Evolutionary conservation across 2,888 invertebrate species (phyloP).

Genomic region (Hoplodrina blanda): DNA sequence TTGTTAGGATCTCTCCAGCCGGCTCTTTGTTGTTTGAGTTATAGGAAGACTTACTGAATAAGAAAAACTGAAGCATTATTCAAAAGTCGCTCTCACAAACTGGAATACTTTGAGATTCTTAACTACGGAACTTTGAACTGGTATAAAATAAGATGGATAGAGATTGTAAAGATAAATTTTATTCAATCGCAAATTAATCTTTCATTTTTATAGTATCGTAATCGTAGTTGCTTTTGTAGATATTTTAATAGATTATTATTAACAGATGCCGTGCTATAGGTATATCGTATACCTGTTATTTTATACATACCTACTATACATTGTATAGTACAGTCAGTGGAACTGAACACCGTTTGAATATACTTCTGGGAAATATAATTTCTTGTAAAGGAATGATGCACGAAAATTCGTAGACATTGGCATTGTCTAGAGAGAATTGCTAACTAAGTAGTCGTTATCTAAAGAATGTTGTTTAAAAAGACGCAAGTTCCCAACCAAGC

Average conservation of each 20-base stretch:
- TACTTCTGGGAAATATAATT: constrained; percentile 23
- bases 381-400: constrained; percentile 26
- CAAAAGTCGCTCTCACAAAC: constrained; percentile 73
- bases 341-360: not conserved
- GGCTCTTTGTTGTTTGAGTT: constrained; percentile 86
- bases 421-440: constrained; percentile 56
- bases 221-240: too few relatives aligned
- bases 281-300: not conserved
- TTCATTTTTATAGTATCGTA: not conserved
- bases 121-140: constrained; percentile 72
- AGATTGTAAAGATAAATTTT: constrained; percentile 61
- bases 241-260: not conserved
- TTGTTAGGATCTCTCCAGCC: constrained; percentile 84
- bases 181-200: constrained; percentile 45
- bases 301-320: too few relatives aligned
- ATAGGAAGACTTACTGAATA: constrained; percentile 82
- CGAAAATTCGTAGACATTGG: constrained; percentile 28
- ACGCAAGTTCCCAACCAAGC: constrained; percentile 69
- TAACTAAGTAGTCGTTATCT: constrained; percentile 55
- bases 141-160: constrained; percentile 57
- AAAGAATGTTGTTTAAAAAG: constrained; percentile 69
- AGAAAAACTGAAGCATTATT: constrained; percentile 83
- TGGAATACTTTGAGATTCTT: constrained; percentile 71
- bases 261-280: not conserved
- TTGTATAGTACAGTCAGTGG: not conserved